These are phyloP conservation scores for Spialia ferax DNA, from an alignment of 2,888 invertebrate genomes.

Conservation along the genomic window DNA sequence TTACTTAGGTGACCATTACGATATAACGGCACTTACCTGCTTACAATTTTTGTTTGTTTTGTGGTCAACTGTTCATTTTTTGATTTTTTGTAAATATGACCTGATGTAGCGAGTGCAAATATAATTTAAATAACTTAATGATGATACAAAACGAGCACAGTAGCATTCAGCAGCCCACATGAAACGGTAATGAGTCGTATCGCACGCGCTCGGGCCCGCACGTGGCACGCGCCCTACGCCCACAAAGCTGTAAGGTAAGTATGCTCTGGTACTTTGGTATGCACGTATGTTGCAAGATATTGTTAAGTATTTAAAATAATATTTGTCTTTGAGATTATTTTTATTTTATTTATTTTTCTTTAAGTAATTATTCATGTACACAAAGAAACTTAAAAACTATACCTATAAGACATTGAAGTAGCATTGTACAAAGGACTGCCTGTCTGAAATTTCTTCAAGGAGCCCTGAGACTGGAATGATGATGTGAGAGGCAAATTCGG, in stretches of 20 bases:
- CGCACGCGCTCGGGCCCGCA: constrained; percentile 31
- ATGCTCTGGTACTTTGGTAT: background rate
- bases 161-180: constrained; percentile 8
- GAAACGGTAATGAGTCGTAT: background rate
- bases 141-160: background rate
- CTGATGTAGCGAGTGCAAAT: background rate
- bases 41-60: constrained; percentile 43
- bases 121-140: background rate
- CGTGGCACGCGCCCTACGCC: constrained; percentile 55
- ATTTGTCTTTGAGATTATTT: background rate
- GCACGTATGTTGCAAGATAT: background rate
- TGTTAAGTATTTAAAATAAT: background rate
- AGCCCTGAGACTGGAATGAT: too few species aligned
- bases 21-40: constrained; percentile 44
- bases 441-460: too few species aligned
- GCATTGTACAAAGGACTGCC: too few species aligned
- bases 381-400: too few species aligned
- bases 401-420: too few species aligned
- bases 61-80: background rate
- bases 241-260: constrained; percentile 42
- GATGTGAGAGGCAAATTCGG: too few species aligned
- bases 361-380: too few species aligned
- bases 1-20: constrained; percentile 49
- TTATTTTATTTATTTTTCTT: too few species aligned
- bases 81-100: too few species aligned